Evolutionary conservation across 2,113 vertebrate genomes (phyloP), one percentile per base, ranked within the genome.

Genomic region (Callocephalon fimbriatum): DNA sequence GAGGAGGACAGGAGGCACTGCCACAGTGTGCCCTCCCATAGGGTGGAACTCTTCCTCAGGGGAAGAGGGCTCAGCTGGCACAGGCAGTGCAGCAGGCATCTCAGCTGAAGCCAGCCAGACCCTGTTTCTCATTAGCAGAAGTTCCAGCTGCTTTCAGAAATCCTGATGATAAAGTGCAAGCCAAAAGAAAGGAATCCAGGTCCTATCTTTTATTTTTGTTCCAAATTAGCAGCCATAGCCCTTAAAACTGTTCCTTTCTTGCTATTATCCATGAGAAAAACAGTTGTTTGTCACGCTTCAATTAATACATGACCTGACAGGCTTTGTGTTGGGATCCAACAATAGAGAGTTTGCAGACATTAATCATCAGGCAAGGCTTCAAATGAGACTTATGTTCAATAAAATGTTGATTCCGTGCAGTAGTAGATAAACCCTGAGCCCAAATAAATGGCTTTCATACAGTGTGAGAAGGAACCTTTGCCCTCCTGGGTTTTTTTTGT

Each of bases 61-160:
- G 81, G 65, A 62, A 37, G 38, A 20, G 47, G 51, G 73, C 92
- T 91, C 95, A 96, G 93, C 77, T 95, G 96, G 88, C 85, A 76
- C 23, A 70, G 45, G 45, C 86, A 35, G 37, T 1, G 9, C 81
- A 70, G 21, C 25, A 31, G 26, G 42, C 45, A 79, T 26, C 73
- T 44, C 68, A 53, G 71, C 35, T 66, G 74, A 72, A 85, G 74
- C 27, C 48, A 93, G 54, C 20, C 50, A 83, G 66, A 85, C 37
- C 32, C 53, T 72, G 17, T 38, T 90, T 80, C 71, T 88, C 71
- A 90, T 77, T 8, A 96, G 63, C 87, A 67, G 53, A 79, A 83
- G 81, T 70, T 94, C 71, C 92, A 88, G 90, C 71, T 92, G 88
- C 88, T 93, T 79, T 80, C 67, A 86, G 67, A 93, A 93, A 92